Conservation (phyloP, 2,888 invertebrate genomes). For the Megaustenia siamemsis region DNA sequence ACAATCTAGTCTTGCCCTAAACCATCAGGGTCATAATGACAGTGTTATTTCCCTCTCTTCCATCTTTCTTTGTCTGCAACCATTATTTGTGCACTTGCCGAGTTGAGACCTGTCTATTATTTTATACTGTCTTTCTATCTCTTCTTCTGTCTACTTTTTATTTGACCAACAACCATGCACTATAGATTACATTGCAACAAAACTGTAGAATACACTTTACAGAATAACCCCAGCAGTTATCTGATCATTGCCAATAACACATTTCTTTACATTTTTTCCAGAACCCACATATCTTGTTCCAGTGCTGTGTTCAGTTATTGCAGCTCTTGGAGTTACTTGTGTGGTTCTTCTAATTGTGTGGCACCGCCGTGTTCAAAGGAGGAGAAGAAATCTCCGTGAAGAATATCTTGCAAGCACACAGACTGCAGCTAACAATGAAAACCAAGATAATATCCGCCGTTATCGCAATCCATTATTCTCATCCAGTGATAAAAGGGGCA, state of each 20-base stretch:
- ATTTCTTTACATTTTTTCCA: conserved; percentile 52
- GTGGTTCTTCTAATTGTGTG: conserved; percentile 77
- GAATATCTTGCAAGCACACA: conserved; percentile 81
- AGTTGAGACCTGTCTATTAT: too few relatives aligned
- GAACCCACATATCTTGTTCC: conserved; percentile 70
- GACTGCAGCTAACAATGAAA: conserved; percentile 92
- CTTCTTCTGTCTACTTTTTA: too few relatives aligned
- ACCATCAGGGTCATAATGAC: too few relatives aligned
- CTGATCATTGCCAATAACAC: background rate
- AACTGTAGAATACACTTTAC: too few relatives aligned
- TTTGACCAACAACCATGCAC: too few relatives aligned
- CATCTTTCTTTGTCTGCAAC: too few relatives aligned
- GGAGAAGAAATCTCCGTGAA: conserved; percentile 80
- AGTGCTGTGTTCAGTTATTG: conserved; percentile 74
- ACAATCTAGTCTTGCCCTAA: too few relatives aligned
- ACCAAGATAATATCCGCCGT: conserved; percentile 93
- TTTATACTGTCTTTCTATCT: too few relatives aligned
- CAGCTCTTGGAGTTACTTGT: conserved; percentile 69
- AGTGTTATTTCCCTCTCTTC: too few relatives aligned
- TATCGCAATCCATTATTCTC: conserved; percentile 88
- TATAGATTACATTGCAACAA: too few relatives aligned
- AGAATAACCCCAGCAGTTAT: too few relatives aligned
- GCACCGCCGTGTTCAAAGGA: conserved; percentile 83
- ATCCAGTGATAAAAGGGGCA: conserved; percentile 81
- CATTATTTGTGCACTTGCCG: too few relatives aligned